Evolutionary conservation across 2,888 invertebrate genomes (phyloP), one percentile per base, ranked within the genome.

Genomic region (Melolontha melolontha): DNA sequence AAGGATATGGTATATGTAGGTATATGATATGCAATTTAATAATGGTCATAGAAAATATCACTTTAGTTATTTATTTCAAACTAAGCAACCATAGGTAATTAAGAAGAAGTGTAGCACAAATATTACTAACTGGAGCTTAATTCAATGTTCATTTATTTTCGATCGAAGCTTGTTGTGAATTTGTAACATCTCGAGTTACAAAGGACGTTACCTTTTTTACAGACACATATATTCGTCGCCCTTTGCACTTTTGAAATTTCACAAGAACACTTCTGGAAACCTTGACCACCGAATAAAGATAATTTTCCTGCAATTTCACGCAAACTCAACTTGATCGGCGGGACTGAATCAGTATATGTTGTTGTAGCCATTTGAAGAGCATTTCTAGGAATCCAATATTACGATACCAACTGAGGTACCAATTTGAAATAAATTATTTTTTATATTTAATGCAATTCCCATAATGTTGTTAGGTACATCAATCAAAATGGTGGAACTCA

Each of bases 261-360:
- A 69, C 69, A 71, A 65, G 66, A 70, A 71, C 71, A 67, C 59
- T 73, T 71, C 68, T 73, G 67, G 51, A 69, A 71, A 34, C 68
- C 66, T 68, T 71, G 72, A 68, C 59, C 65, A 66, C 70, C 55
- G 57, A 72, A 72, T 70, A 73, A 69, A 44, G 66, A 70, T 67
- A 73, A 72, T 69, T 69, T 71, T 73, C 57, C 55, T 67, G 69
- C 69, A 69, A 69, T 67, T 17, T 67, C 51, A 66, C 52, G 52
- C 69, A 69, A 12, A 66, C 55, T 42, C 16, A 69, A 10, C 27
- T 68, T 55, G 55, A 44, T 65, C 27, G 5, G 55, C 49, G 50
- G 57, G 27, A 73, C 52, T 70, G 66, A 55, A 54, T 68, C 59
- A 64, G 65, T 57, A 66, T 52, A 69, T 70, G 47, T 70, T 55